Evolutionary conservation across 2,797 vertebrate species (phyloP), one percentile per base, ranked within the genome.

Genomic region (Siniperca obscura): DNA sequence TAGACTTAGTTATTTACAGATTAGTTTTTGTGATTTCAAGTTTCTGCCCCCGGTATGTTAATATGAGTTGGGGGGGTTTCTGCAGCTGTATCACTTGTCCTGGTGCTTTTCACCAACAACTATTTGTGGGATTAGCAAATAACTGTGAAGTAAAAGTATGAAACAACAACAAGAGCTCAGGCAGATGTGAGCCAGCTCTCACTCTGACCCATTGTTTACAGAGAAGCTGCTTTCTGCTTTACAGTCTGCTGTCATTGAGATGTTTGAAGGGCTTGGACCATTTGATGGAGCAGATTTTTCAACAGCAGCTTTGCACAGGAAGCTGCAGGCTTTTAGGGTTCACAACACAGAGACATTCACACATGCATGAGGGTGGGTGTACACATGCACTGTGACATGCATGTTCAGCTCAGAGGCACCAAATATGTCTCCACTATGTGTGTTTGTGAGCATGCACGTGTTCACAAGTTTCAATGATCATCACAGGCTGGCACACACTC

Each of bases 221-320:
- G 55, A 77, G 60, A 13, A 48, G 71, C 53, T 66, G 57, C 22
- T 16, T 11, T 57, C 50, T 40, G 38, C 38, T 55, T 56, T 60
- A 10, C 64, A 76, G 36, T 69, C 44, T 64, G 62, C 73, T 82
- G 82, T 80, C 56, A 70, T 1, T 34, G 66, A 25, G 46, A 27
- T 52, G 61, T 80, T 79, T 80, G 69, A 56, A 61, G 64, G 46
- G 0, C 73, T 69, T 19, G 11, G 34, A 57, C 56, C 79, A 74
- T 80, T 74, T 86, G 79, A 68, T 83, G 86, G 75, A 86, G 65
- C 73, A 81, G 84, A 83, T 80, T 78, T 74, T 86, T 81, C 85
- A 89, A 42, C 78, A 69, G 73, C 57, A 66, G 78, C 65, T 87
- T 84, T 62, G n/a, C 53, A 74, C 74, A 62, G 80, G 82, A 83